A percentile compares a stretch with the other conserved stretches of the same genome.
phyloP scores from a whole-genome alignment of 2,113 vertebrate species.

The Actenoides hombroni region DNA sequence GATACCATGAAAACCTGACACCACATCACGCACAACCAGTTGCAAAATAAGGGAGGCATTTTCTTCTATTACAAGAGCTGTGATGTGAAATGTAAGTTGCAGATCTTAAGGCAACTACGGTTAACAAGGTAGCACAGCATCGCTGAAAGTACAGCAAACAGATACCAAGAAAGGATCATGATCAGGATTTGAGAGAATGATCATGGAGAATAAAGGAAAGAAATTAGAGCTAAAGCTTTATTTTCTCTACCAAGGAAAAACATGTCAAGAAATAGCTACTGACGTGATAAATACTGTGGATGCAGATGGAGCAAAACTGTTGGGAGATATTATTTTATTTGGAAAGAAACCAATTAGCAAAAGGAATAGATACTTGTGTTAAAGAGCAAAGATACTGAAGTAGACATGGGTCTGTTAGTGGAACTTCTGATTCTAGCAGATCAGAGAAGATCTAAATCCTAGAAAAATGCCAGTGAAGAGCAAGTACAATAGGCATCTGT shows the following conservation, averaged over 20 bases:
- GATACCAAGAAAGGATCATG: not conserved
- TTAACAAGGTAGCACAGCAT: not conserved
- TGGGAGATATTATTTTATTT: not conserved
- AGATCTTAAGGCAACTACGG: not conserved
- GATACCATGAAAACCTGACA: fast-evolving
- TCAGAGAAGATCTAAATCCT: not conserved
- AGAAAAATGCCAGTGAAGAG: not conserved
- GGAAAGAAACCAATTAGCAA: not conserved
- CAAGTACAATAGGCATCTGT: not conserved
- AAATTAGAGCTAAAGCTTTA: not conserved
- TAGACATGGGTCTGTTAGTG: not conserved
- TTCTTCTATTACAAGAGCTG: not conserved
- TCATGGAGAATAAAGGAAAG: not conserved
- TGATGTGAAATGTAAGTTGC: not conserved
- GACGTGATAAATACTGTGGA: not conserved
- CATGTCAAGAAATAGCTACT: not conserved
- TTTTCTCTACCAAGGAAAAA: not conserved
- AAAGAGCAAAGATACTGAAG: not conserved
- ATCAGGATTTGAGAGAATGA: not conserved
- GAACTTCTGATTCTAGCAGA: not conserved
- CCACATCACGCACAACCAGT: not conserved
- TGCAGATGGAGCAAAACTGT: not conserved
- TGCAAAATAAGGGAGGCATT: not conserved
- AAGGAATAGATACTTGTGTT: not conserved
- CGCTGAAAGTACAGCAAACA: not conserved